Conservation (phyloP, 1,140 invertebrate genomes). For the Macrocentrus cingulum region DNA sequence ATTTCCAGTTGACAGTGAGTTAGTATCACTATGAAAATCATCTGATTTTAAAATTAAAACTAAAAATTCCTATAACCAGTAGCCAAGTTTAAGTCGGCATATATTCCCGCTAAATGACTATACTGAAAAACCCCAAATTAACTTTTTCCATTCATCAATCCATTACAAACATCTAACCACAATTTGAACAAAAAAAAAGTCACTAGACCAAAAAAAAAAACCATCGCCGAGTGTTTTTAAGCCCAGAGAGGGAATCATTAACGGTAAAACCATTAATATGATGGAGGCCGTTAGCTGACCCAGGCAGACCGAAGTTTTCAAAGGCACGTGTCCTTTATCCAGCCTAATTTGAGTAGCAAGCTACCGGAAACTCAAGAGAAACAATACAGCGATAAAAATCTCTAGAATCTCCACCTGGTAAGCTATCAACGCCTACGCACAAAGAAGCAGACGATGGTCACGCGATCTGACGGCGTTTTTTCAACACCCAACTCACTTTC, state of each 20-base stretch:
- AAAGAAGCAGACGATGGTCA: conserved; percentile 1
- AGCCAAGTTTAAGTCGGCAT: too few relatives aligned
- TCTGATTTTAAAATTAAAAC: too few relatives aligned
- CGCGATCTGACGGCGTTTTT: neutral
- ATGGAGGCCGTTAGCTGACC: neutral
- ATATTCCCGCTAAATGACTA: too few relatives aligned
- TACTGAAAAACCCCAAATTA: too few relatives aligned
- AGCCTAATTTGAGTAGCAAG: neutral
- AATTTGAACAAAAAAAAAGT: too few relatives aligned
- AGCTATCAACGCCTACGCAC: neutral
- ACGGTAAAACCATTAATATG: neutral
- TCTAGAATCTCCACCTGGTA: neutral
- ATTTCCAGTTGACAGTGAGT: too few relatives aligned
- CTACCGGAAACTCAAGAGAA: neutral
- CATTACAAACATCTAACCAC: too few relatives aligned
- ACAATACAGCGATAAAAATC: conserved; percentile 6
- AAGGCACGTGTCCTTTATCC: neutral
- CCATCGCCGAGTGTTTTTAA: too few relatives aligned
- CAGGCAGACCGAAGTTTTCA: neutral
- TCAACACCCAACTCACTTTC: conserved; percentile 42
- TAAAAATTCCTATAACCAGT: too few relatives aligned
- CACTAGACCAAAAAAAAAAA: too few relatives aligned
- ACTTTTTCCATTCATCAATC: too few relatives aligned
- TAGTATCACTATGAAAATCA: too few relatives aligned
- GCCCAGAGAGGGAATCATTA: neutral